Evolutionary conservation across 2,888 invertebrate genomes (phyloP).

Genomic region (Laspeyria flexula): DNA sequence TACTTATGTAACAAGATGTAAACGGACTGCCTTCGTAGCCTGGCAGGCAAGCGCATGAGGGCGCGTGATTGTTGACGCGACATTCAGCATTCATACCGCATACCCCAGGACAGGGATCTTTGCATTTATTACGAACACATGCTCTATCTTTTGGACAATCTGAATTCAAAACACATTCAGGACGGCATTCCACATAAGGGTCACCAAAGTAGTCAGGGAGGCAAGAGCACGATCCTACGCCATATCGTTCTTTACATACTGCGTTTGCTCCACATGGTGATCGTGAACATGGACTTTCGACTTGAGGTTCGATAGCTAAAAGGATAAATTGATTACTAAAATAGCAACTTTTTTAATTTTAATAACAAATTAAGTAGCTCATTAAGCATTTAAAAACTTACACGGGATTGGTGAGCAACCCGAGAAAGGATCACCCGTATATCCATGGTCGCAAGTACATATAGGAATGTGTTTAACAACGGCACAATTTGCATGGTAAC

Average conservation of each 20-base stretch:
- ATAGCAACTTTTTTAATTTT: background rate
- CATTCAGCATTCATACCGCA: slow-evolving; percentile 95
- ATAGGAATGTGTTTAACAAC: slow-evolving; percentile 90
- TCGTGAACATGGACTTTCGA: slow-evolving; percentile 89
- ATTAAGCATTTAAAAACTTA: slow-evolving; percentile 68
- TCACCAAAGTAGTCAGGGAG: slow-evolving; percentile 94
- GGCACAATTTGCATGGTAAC: slow-evolving; percentile 89
- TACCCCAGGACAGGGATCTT: slow-evolving; percentile 92
- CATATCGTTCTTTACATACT: slow-evolving; percentile 92
- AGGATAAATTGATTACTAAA: slow-evolving; percentile 35
- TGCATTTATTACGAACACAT: slow-evolving; percentile 94
- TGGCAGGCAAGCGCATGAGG: slow-evolving; percentile 90
- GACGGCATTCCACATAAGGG: slow-evolving; percentile 94
- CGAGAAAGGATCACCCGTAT: slow-evolving; percentile 92
- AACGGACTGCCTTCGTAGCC: slow-evolving; percentile 93
- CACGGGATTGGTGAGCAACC: slow-evolving; percentile 88
- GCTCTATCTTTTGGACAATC: slow-evolving; percentile 92
- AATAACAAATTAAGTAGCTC: background rate
- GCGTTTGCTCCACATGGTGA: slow-evolving; percentile 96
- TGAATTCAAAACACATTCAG: slow-evolving; percentile 95
- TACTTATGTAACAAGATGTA: slow-evolving; percentile 88
- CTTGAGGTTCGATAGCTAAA: slow-evolving; percentile 84
- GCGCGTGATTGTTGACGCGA: slow-evolving; percentile 92
- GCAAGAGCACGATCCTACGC: slow-evolving; percentile 93
- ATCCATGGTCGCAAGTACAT: slow-evolving; percentile 89